Evolutionary conservation across 2,888 invertebrate species (phyloP), one percentile per base, ranked within the genome.

Genomic region (Scelioninae gen. 1): DNA sequence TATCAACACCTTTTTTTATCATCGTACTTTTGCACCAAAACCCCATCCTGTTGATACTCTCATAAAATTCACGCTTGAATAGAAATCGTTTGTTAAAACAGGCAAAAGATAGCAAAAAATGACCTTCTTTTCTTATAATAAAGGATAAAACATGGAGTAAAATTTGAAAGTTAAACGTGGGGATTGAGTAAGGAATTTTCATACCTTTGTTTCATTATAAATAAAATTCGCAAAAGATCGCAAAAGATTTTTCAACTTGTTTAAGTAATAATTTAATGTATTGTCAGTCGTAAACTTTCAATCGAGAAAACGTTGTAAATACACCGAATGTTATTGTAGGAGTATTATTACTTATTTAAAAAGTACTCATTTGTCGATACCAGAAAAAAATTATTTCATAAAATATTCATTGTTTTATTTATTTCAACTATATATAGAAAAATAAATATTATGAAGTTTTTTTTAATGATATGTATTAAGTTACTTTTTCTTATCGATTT

Each of bases 1-100:
- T 66, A 34, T 72, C 79, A 60, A 66, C 79, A 78, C 51, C 66
- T 78, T 53, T 13, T 60, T 65, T 72, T 72, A 79, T 78, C 62
- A 62, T 56, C 53, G 45, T 5, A 13, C 15, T 16, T 43, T 49
- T 58, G 71, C 53, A 29, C 78, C 78, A 65, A 71, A 78, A 78
- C 49, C 31, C 62, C 58, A 78, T 69, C 69, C 69, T 55, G 78
- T 53, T n/a, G 38, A 51, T 58, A 47, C 53, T 71, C 56, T 43
- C 58, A 58, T 71, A 65, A n/a, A n/a, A n/a, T n/a, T n/a, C 43
- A 60, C 58, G 34, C 34, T 31, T 38, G 68, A 80, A 38, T 62
- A 68, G 68, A 80, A 80, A 80, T 60, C 53, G 55, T 34, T 0
- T 16, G 34, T 49, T 49, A 38, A 38, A 38, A 10, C 43, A n/a